These are phyloP conservation scores for Polypterus senegalus DNA, from an alignment of 2,113 vertebrate genomes.

Conservation along the genomic window DNA sequence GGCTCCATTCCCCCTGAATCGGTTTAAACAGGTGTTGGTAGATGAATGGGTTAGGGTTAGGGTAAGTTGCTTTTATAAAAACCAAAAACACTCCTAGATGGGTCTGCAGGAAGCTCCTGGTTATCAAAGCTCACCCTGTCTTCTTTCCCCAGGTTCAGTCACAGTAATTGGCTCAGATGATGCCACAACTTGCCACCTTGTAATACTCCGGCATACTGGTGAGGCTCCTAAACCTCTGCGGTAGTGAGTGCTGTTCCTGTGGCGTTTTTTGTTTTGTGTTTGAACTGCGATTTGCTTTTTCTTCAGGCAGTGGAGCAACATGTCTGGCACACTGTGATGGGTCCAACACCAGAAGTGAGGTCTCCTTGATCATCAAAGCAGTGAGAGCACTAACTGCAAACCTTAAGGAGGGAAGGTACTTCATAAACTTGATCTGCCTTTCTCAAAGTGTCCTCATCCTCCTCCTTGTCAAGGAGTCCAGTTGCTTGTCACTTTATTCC, in stretches of 20 bases:
- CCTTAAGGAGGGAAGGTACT: constrained; percentile 66
- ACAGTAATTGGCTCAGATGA: constrained; percentile 87
- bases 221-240: constrained; percentile 12
- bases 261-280: neutral
- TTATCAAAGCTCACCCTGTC: too few species aligned
- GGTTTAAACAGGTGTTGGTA: too few species aligned
- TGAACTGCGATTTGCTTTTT: neutral
- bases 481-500: too few species aligned
- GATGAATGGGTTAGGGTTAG: too few species aligned
- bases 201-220: constrained; percentile 90
- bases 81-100: too few species aligned
- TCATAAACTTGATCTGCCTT: neutral
- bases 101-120: too few species aligned
- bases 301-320: constrained; percentile 74
- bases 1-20: too few species aligned
- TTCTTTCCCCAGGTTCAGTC: constrained; percentile 57
- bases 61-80: too few species aligned
- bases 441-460: neutral
- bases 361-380: constrained; percentile 60
- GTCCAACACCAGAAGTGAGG: constrained; percentile 66
- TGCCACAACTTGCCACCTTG: constrained; percentile 91
- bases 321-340: constrained; percentile 87
- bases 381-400: constrained; percentile 54
- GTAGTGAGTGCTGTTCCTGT: too few species aligned
- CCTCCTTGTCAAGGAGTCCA: too few species aligned